Base-by-base conservation (phyloP, 2,888 invertebrate species). In the Ornithoptera alexandrae region DNA sequence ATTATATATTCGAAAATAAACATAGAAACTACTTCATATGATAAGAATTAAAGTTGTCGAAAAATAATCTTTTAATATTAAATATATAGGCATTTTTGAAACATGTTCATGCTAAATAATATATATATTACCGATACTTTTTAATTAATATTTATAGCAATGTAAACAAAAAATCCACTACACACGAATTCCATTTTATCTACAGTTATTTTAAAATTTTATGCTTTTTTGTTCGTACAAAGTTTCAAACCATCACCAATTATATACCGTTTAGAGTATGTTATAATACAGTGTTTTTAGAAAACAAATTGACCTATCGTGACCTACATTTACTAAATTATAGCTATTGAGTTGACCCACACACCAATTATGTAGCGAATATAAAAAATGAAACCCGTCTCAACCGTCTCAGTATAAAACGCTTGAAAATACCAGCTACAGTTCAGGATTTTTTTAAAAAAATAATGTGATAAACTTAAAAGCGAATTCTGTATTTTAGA, bases 241-340 rank as follows among this genome's bases (percentile, higher is more conserved):
- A 24, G 62, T 62, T 62, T 62, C n/a, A n/a, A 62, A 61, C 61
- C 53, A 22, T 61, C n/a, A 39, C 22, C 61, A 61, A 69, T 69
- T 65, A 69, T 61, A 42, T 65, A 65, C 61, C 69, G 65, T 69
- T 68, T 68, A 64, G 39, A 56, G 42, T 65, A 61, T 56, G 56
- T 61, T 64, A 64, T 62, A 46, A 58, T 59, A 50, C 46, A 62
- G 57, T 65, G 62, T 65, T 69, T 63, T 69, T 58, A 56, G 46
- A 42, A 69, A 65, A 65, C 62, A 62, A 65, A 65, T 69, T 65
- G 69, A 70, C 62, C 69, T 58, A 62, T 66, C 62, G 66, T 66
- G 69, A 66, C 65, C 62, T 62, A 66, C 66, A 62, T 66, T 66
- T 57, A 59, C 42, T 50, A 70, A 66, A 70, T 70, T 66, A 70